Percentiles rank a stretch among this genome's conserved stretches.
These are phyloP conservation scores for Trichopria drosophilae DNA, from an alignment of 2,888 invertebrate genomes.

Conservation along the genomic window DNA sequence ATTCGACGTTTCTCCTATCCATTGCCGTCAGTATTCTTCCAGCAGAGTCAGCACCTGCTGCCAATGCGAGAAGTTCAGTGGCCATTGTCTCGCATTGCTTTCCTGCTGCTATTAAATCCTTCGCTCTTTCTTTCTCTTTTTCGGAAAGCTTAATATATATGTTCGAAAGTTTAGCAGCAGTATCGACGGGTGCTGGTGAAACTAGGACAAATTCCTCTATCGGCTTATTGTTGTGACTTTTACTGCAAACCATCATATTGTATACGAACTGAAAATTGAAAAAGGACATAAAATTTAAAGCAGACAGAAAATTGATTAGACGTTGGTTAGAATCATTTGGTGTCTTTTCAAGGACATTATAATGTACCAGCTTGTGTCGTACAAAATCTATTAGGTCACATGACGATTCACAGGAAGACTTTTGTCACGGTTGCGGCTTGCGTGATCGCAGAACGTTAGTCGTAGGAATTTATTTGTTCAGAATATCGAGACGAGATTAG, in stretches of 20 bases:
- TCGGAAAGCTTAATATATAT: constrained; percentile 85
- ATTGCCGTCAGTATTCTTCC: constrained; percentile 93
- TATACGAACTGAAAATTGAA: constrained; percentile 88
- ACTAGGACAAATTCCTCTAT: constrained; percentile 97
- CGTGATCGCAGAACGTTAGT: constrained; percentile 40
- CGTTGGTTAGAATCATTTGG: too few relatives aligned
- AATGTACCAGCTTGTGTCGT: too few relatives aligned
- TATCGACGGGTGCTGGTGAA: constrained; percentile 99
- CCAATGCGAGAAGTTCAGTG: constrained; percentile 89
- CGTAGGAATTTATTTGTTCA: constrained; percentile 36
- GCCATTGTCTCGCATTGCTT: constrained; percentile 98
- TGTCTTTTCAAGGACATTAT: too few relatives aligned
- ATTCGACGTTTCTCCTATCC: constrained; percentile 90
- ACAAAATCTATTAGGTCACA: too few relatives aligned
- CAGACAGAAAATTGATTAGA: too few relatives aligned
- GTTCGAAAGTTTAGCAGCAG: constrained; percentile 95
- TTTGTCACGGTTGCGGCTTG: constrained; percentile 29
- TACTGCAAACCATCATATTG: constrained; percentile 97
- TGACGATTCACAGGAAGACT: too few relatives aligned
- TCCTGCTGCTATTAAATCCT: constrained; percentile 86
- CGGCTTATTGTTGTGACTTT: constrained; percentile 92
- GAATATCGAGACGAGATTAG: constrained; percentile 34
- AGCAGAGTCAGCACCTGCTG: constrained; percentile 92
- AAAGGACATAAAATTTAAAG: too few relatives aligned
- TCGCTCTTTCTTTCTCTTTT: constrained; percentile 97